Conservation (phyloP, 1,140 invertebrate genomes). For the Scaptodrosophila lebanonensis region DNA sequence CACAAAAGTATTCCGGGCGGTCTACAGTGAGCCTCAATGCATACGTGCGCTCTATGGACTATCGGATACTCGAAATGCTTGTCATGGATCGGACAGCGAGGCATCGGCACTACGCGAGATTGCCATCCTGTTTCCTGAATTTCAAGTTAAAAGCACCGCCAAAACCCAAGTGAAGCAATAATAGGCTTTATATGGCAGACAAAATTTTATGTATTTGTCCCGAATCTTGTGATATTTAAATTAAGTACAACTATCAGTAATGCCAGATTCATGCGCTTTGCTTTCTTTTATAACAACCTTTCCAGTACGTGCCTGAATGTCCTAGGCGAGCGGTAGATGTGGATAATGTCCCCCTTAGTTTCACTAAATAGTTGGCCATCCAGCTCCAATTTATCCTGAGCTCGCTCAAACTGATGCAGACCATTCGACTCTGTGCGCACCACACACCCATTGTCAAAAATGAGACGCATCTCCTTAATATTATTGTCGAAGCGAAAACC, state of each 20-base stretch:
- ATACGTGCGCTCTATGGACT: constrained; percentile 90
- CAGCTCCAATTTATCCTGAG: too few species aligned
- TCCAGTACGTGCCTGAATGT: too few species aligned
- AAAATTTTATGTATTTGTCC: neutral
- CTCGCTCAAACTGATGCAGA: too few species aligned
- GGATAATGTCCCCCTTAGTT: too few species aligned
- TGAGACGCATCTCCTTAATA: too few species aligned
- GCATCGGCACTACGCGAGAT: constrained; percentile 88
- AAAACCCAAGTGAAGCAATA: neutral
- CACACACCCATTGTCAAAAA: too few species aligned
- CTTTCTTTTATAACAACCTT: too few species aligned
- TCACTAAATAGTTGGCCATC: too few species aligned
- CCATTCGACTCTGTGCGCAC: too few species aligned
- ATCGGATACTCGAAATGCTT: constrained; percentile 94
- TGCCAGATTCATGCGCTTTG: neutral
- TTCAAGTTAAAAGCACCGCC: constrained; percentile 77
- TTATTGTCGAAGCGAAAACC: too few species aligned
- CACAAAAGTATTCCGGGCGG: constrained; percentile 89
- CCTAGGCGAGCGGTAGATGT: too few species aligned
- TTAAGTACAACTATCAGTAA: neutral
- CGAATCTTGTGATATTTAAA: neutral
- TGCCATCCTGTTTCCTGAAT: constrained; percentile 89
- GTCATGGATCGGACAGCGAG: constrained; percentile 93
- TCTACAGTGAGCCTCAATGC: constrained; percentile 86
- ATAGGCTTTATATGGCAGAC: neutral